Base-by-base conservation (phyloP, 2,797 vertebrate species). In the Ctenopoma kingsleyae region DNA sequence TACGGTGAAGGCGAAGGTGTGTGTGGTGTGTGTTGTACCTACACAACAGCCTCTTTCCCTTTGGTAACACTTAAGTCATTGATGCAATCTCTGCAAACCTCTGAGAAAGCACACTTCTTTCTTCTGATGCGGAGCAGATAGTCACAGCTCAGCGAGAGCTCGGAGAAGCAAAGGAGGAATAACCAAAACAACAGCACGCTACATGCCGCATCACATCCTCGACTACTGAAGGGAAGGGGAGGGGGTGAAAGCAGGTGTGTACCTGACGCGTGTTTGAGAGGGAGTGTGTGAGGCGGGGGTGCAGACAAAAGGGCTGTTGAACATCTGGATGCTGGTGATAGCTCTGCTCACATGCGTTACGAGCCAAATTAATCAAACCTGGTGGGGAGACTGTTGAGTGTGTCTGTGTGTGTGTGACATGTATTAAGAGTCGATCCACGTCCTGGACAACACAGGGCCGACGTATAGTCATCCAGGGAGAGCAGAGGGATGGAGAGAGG, bases 261-360 rank as follows among this genome's bases (percentile, higher is more conserved):
- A 60, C 41, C 12, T 8, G 5, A 50, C 50, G 64, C 69, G 22
- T 62, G 46, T 54, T 41, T 43, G 44, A 35, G 57, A 52, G 56
- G 32, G 40, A 38, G 55, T 51, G 57, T 46, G 55, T 51, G 57
- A 36, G 8, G 52, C 10, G 44, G 68, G 27, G 48, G 48, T 58
- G 56, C 78, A 81, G 87, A 92, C 88, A 89, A 88, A 92, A 85
- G 57, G 67, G 72, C 81, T 85, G 74, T 71, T 83, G 81, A 93
- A 94, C 94, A 94, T 93, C 93, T 94, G 94, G 92, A 91, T 92
- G 73, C 74, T 47, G 67, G 85, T 78, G 92, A 94, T 94, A 91
- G 91, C 76, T 85, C 76, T 84, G 85, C 86, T 93, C 86, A 78
- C 82, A 78, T 10, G 84, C 84, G 71, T 88, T 89, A 90, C 76